Base-by-base conservation (phyloP, 2,113 vertebrate genomes). In the Acanthisitta chloris region DNA sequence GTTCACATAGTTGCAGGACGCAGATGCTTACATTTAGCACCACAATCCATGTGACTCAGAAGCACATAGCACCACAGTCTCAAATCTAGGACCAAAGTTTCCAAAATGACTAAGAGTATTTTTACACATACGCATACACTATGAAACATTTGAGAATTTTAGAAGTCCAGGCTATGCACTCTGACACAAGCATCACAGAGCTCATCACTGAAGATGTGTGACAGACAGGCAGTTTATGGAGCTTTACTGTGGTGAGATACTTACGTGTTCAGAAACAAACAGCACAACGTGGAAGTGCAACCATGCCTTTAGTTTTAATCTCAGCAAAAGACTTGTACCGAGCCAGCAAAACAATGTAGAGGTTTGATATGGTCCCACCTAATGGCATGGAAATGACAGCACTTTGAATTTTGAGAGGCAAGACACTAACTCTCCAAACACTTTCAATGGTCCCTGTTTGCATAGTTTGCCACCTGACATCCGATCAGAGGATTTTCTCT, bases 191-290 rank as follows among this genome's bases (percentile, higher is more conserved):
- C 10, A 25, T 43, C 29, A 52, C n/a, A 78, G 17, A 8, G 16
- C 29, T 81, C 14, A 31, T 36, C 38, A 46, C n/a, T 29, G 78
- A 38, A 25, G 20, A 43, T 23, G 28, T 36, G 61, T 29, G 21
- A 13, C 7, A 20, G 40, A 6, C 42, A 71, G 58, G 80, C 36
- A 33, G 10, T 29, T 33, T 48, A 26, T 21, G 8, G 29, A 34
- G 17, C n/a, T 31, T 61, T 55, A 26, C 9, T 52, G 34, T 3
- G 3, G 15, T 24, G 43, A 58, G 28, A 48, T 59, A 98, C 84
- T n/a, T n/a, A n/a, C n/a, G 21, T 98, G 97, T 90, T 98, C 95
- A 31, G 98, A 98, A 55, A 98, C 97, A 94, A 98, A 98, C n/a
- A 98, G 45, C 6, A 83, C 96, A 81, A 98, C 94, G 64, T 16